Evolutionary conservation across 2,797 vertebrate genomes (phyloP).

Genomic region (Pangasius sanitwongsei): DNA sequence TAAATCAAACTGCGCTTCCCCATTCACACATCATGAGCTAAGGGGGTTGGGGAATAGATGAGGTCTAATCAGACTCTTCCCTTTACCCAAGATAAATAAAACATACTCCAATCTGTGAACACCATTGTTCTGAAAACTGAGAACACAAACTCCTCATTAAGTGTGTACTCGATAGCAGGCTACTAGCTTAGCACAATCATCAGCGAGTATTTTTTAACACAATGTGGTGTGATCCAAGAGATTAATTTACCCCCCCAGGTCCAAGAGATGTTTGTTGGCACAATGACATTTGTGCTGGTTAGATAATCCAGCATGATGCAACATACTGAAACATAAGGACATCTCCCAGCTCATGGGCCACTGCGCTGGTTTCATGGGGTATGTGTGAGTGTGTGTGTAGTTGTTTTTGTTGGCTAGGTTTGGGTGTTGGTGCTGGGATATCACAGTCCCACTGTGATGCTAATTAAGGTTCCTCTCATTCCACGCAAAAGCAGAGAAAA

Average conservation of each 20-base stretch:
- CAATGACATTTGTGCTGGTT: slow-evolving; percentile 78
- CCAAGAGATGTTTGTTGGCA: slow-evolving; percentile 76
- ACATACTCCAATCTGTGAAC: slow-evolving; percentile 60
- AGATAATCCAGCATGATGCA: slow-evolving; percentile 81
- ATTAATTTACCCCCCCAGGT: slow-evolving; percentile 77
- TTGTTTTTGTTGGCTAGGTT: slow-evolving; percentile 56
- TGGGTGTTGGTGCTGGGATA: slow-evolving; percentile 63
- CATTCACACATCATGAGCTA: slow-evolving; percentile 74
- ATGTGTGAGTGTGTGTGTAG: slow-evolving; percentile 36
- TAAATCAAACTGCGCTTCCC: slow-evolving; percentile 76
- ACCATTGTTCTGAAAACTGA: slow-evolving; percentile 55
- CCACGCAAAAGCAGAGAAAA: slow-evolving; percentile 52
- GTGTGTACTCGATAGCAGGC: slow-evolving; percentile 43
- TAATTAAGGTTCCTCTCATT: slow-evolving; percentile 77
- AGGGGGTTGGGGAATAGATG: slow-evolving; percentile 67
- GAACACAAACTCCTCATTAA: slow-evolving; percentile 70
- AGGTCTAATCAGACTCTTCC: slow-evolving; percentile 71
- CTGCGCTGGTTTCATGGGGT: slow-evolving; percentile 54
- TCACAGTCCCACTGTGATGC: slow-evolving; percentile 73
- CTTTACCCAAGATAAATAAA: slow-evolving; percentile 69
- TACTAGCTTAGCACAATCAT: slow-evolving; percentile 60
- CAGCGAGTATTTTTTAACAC: slow-evolving; percentile 58
- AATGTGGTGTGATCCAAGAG: slow-evolving; percentile 66
- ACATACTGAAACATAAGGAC: slow-evolving; percentile 69
- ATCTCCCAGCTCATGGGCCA: slow-evolving; percentile 62